Percentiles rank a stretch among this genome's conserved stretches.
phyloP scores from a whole-genome alignment of 2,113 vertebrate species.

The Vimba vimba region DNA sequence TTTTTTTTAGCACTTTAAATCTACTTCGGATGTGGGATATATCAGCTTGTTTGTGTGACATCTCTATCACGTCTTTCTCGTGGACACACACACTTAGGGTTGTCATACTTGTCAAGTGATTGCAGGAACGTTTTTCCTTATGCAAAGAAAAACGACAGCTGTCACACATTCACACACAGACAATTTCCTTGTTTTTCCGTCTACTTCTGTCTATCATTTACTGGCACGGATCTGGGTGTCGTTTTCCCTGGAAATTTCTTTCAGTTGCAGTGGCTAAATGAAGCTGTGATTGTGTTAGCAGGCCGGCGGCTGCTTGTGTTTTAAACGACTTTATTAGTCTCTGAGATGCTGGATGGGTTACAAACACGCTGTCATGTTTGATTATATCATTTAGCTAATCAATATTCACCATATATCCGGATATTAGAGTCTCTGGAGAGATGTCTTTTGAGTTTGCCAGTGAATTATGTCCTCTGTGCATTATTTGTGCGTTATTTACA shows the following conservation, averaged over 20 bases:
- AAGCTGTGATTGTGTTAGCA: constrained; percentile 24
- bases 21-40: not conserved
- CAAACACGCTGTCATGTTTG: constrained; percentile 30
- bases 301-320: constrained; percentile 12
- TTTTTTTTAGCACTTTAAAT: constrained; percentile 23
- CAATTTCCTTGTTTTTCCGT: not conserved
- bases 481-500: not conserved
- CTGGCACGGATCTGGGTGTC: constrained; percentile 14
- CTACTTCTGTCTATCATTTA: not conserved
- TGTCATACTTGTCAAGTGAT: constrained; percentile 26
- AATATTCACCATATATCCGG: not conserved
- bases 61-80: not conserved
- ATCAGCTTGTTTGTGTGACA: constrained; percentile 9
- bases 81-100: not conserved
- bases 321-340: not conserved
- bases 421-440: not conserved
- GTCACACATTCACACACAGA: constrained; percentile 8
- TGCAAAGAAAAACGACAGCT: constrained; percentile 13
- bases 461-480: not conserved
- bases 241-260: constrained; percentile 40
- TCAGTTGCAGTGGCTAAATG: constrained; percentile 31
- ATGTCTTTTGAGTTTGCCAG: not conserved
- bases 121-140: constrained; percentile 23
- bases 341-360: not conserved
- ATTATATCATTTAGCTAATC: constrained; percentile 12